Evolutionary conservation across 1,140 invertebrate species (phyloP), one percentile per base, ranked within the genome.

Genomic region (Antheraea pernyi): DNA sequence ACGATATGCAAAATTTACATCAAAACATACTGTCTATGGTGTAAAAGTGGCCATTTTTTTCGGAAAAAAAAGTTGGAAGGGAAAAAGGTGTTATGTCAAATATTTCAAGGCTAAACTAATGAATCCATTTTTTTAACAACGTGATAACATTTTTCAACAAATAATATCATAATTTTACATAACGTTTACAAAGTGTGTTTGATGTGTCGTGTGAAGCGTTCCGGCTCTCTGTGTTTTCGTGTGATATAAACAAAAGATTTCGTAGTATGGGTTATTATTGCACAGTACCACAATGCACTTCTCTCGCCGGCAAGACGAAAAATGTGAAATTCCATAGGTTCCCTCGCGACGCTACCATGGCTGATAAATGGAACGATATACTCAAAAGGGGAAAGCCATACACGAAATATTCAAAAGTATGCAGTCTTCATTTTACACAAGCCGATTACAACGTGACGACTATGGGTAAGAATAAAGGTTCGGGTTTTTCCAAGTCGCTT

Each of bases 381-480:
- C 72, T 92, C 61, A 89, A 86, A 78, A 81, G 91, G 58, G 86
- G 87, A 59, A 92, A 92, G 77, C 89, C 91, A 11, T 76, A 78
- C 53, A 91, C 89, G 30, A 88, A 85, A 74, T 91, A 91, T 77
- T 91, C 89, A 9, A 91, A 91, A 85, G 89, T 91, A 61, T 91
- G 90, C 82, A 92, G 90, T 76, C 82, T 91, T 7, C 90, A 92
- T 74, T 92, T 92, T 73, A 90, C 89, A 7, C 88, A 89, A 58
- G 81, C 84, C 10, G 90, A 92, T 65, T 92, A 92, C 73, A 91
- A 89, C 77, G 86, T 91, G 70, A 91, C 90, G 68, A 89, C 88
- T 74, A 92, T 92, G 90, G 90, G 90, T 92, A 91, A 92, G 89
- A 88, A 84, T 86, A 88, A 88, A 89, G 86, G 83, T 86, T 85